Evolutionary conservation across 1,140 invertebrate genomes (phyloP), one percentile per base, ranked within the genome.

Genomic region (Musca domestica): DNA sequence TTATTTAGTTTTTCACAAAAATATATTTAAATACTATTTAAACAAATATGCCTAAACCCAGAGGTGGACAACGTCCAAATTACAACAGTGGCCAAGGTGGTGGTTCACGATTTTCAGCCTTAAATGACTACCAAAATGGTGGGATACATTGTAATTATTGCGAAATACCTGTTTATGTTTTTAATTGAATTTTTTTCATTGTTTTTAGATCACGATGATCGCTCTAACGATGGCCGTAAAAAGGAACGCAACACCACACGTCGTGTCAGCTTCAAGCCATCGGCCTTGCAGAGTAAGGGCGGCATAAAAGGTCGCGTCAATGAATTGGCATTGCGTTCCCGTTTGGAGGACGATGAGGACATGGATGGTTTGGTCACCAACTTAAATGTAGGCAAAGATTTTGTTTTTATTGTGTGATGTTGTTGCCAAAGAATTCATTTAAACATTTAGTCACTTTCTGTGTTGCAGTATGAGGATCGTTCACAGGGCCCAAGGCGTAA

Each of bases 231-330:
- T 34, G 67, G 61, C 19, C 58, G 61, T 30, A 61, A 61, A 41
- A 61, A 61, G 5, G 56, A 61, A 20, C 56, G 56, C 27, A 61
- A 61, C 20, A 68, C 49, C 5, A 79, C 76, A 41, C 68, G 78
- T 12, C 72, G 78, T n/a, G 78, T 81, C 52, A 81, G 78, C 56
- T 81, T 81, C 23, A 81, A 81, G 58, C 72, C 78, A 1, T 72
- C 76, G 14, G 69, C 71, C 6, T 69, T 73, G 14, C 69, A 73
- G 10, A 66, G 74, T 48, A 77, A 76, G 9, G 71, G 71, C 17
- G 76, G 72, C 41, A 65, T 74, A 1, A 79, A 76, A 47, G 22
- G 72, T 46, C 72, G 76, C 0, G 27, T 75, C 0, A 71, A 76
- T n/a, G 78, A 81, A 47, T 54, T 76, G 22, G 71, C 71, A 1